A percentile compares a stretch with the other conserved stretches of the same genome.
Evolutionary conservation across 2,797 vertebrate species (phyloP).

Genomic region (Hylomyscus alleni): DNA sequence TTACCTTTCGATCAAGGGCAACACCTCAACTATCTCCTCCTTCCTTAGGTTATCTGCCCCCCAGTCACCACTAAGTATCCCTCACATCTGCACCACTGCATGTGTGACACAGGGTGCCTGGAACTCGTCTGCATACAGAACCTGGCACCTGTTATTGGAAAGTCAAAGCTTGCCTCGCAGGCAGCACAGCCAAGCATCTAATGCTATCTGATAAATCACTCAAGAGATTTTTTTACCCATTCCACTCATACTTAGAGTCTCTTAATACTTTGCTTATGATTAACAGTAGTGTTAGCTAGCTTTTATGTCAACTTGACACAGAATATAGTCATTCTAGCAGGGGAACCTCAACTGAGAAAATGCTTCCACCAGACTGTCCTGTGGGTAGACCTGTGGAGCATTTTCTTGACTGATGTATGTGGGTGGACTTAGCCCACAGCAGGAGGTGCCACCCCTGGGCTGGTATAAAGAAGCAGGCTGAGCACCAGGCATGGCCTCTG

Average conservation of each 20-base stretch:
- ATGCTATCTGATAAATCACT: neutral
- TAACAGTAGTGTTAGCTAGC: neutral
- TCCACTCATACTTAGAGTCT: neutral
- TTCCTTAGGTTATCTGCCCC: neutral
- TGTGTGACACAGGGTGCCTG: neutral
- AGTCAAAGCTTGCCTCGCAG: neutral
- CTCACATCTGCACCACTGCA: neutral
- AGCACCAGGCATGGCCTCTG: neutral
- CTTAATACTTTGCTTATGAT: neutral
- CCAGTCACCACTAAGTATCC: neutral
- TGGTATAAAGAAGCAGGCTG: neutral
- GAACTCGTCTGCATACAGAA: neutral
- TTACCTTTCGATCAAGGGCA: neutral
- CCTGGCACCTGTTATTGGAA: neutral
- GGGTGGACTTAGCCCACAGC: neutral
- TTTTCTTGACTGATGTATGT: neutral
- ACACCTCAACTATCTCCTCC: neutral
- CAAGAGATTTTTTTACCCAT: neutral
- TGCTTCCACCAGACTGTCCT: neutral
- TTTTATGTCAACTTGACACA: neutral
- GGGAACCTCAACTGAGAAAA: neutral
- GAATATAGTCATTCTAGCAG: neutral
- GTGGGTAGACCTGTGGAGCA: neutral
- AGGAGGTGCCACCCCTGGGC: neutral
- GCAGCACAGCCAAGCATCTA: neutral